phyloP scores from a whole-genome alignment of 2,888 invertebrate genomes.

The Homarus gammarus region DNA sequence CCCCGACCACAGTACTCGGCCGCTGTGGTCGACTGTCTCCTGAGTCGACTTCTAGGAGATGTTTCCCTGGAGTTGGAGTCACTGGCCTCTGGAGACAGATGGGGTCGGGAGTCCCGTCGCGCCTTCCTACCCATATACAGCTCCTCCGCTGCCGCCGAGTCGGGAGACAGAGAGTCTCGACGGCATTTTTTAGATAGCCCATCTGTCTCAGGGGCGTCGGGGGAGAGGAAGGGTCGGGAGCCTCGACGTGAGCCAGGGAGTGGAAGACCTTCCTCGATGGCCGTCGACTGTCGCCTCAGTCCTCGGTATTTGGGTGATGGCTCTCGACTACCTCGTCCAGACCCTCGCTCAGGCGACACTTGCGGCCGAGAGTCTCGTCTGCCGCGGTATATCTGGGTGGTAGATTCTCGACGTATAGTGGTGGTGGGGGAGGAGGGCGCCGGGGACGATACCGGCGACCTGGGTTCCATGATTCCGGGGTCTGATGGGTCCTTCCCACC shows the following conservation, averaged over 20 bases:
- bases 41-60: conserved; percentile 82
- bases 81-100: conserved; percentile 77
- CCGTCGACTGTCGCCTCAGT: conserved; percentile 91
- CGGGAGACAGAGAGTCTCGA: conserved; percentile 92
- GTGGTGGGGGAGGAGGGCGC: conserved; percentile 69
- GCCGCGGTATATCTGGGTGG: conserved; percentile 68
- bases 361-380: conserved; percentile 73
- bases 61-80: conserved; percentile 78
- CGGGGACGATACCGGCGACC: conserved; percentile 74
- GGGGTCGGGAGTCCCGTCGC: conserved; percentile 85
- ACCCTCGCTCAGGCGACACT: conserved; percentile 74
- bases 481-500: conserved; percentile 30
- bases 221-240: conserved; percentile 90
- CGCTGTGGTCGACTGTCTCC: conserved; percentile 90
- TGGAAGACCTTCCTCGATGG: conserved; percentile 86
- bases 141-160: conserved; percentile 84
- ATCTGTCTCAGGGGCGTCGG: conserved; percentile 82
- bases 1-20: conserved; percentile 79
- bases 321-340: conserved; percentile 71
- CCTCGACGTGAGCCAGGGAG: conserved; percentile 83
- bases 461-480: conserved; percentile 53
- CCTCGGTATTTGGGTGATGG: conserved; percentile 73
- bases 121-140: conserved; percentile 78
- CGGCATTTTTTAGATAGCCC: conserved; percentile 79
- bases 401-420: conserved; percentile 68